These are phyloP conservation scores for Heliconius erato DNA, from an alignment of 2,888 invertebrate species.

Conservation along the genomic window DNA sequence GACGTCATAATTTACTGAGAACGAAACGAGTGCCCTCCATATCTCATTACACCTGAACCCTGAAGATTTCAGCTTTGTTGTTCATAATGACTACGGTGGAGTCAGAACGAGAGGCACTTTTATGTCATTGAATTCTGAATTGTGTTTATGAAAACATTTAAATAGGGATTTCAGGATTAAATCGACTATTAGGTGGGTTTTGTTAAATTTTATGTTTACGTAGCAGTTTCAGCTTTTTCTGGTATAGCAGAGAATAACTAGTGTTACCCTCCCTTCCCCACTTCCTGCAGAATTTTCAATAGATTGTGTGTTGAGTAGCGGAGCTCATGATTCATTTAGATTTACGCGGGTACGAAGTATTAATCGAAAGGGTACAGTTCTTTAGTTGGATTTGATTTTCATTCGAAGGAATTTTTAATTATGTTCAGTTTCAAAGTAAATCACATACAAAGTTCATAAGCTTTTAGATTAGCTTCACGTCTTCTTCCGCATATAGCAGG, in stretches of 20 bases:
- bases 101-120: slow-evolving; percentile 34
- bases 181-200: slow-evolving; percentile 3
- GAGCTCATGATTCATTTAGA: too few species aligned
- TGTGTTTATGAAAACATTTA: slow-evolving; percentile 28
- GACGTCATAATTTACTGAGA: slow-evolving; percentile 76
- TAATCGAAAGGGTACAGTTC: too few species aligned
- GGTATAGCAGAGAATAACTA: neutral
- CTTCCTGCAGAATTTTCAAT: neutral
- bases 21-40: slow-evolving; percentile 57
- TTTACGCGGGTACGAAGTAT: too few species aligned
- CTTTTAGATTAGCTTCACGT: too few species aligned
- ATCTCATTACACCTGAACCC: slow-evolving; percentile 66
- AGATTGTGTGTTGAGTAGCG: neutral
- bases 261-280: neutral
- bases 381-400: too few species aligned
- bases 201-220: neutral
- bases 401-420: too few species aligned
- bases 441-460: too few species aligned
- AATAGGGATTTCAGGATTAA: slow-evolving; percentile 18
- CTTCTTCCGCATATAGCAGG: too few species aligned
- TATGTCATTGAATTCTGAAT: slow-evolving; percentile 35
- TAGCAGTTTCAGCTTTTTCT: neutral
- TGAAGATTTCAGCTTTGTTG: slow-evolving; percentile 48
- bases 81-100: slow-evolving; percentile 45
- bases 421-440: too few species aligned